These are phyloP conservation scores for Tiliacea citrago DNA, from an alignment of 2,888 invertebrate genomes.

Conservation along the genomic window DNA sequence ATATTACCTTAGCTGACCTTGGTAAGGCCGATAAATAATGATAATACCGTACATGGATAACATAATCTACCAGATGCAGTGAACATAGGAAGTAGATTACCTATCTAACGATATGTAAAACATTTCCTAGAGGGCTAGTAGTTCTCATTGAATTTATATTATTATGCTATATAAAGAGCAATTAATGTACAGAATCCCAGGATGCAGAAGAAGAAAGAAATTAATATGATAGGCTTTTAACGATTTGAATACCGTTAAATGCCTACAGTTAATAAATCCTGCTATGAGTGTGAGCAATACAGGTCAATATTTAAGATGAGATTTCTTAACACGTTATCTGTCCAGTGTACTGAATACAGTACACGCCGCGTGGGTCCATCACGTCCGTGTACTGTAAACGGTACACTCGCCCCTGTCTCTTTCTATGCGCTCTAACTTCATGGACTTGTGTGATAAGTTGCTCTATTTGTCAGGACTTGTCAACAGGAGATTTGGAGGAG, in stretches of 20 bases:
- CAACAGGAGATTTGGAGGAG: too few relatives aligned
- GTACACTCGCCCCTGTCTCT: too few relatives aligned
- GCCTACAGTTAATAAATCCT: background rate
- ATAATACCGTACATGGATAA: conserved; percentile 18
- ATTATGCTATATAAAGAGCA: background rate
- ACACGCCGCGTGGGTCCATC: too few relatives aligned
- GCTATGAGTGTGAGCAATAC: too few relatives aligned
- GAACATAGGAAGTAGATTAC: conserved; percentile 39
- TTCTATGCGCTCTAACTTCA: too few relatives aligned
- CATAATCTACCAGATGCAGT: conserved; percentile 11
- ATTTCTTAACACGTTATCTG: too few relatives aligned
- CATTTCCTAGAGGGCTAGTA: conserved; percentile 22
- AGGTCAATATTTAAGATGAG: too few relatives aligned
- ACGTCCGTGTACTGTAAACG: too few relatives aligned
- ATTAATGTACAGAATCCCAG: background rate
- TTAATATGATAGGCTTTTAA: conserved; percentile 1
- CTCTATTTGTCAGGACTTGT: too few relatives aligned
- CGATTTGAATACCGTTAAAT: background rate
- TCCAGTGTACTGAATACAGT: too few relatives aligned
- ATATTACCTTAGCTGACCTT: conserved; percentile 27
- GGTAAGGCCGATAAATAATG: conserved; percentile 12
- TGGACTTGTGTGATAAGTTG: too few relatives aligned
- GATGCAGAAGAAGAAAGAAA: conserved; percentile 10
- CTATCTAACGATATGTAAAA: conserved; percentile 33
- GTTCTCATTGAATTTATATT: conserved; percentile 34